Conservation (phyloP, 2,797 vertebrate genomes). For the Gadopsis marmoratus region DNA sequence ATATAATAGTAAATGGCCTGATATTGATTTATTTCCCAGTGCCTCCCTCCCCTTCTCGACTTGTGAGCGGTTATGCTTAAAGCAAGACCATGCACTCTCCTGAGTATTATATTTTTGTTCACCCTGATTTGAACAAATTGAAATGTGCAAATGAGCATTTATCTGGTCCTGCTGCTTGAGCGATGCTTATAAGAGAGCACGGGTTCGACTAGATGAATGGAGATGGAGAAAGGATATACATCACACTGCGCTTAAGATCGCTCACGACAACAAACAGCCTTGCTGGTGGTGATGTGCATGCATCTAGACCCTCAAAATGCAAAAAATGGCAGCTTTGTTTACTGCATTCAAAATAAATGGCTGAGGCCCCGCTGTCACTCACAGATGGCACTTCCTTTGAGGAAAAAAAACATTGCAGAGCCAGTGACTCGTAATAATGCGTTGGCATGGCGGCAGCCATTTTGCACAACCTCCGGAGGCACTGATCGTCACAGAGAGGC, state of each 20-base stretch:
- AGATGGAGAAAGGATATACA: slow-evolving; percentile 67
- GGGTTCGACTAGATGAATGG: slow-evolving; percentile 65
- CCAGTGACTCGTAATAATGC: slow-evolving; percentile 78
- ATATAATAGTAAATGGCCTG: slow-evolving; percentile 82
- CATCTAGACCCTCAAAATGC: slow-evolving; percentile 59
- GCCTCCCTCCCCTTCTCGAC: slow-evolving; percentile 41
- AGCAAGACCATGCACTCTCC: slow-evolving; percentile 75
- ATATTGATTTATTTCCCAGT: slow-evolving; percentile 80
- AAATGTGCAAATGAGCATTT: slow-evolving; percentile 80
- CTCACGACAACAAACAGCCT: slow-evolving; percentile 73
- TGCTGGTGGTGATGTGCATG: slow-evolving; percentile 57
- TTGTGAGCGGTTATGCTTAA: slow-evolving; percentile 73
- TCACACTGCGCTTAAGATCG: slow-evolving; percentile 67
- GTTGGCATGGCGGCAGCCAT: slow-evolving; percentile 78
- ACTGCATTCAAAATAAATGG: slow-evolving; percentile 78
- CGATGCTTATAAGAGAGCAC: slow-evolving; percentile 64
- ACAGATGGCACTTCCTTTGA: slow-evolving; percentile 83
- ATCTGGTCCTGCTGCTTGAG: slow-evolving; percentile 64
- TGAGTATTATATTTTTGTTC: slow-evolving; percentile 75
- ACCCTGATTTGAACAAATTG: slow-evolving; percentile 68
- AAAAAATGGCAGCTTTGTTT: slow-evolving; percentile 81
- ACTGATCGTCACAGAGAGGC: slow-evolving; percentile 81
- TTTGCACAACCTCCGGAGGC: slow-evolving; percentile 83
- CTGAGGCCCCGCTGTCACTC: slow-evolving; percentile 81
- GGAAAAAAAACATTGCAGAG: slow-evolving; percentile 52